These are phyloP conservation scores for Tautogolabrus adspersus DNA, from an alignment of 2,113 vertebrate species.

Conservation along the genomic window DNA sequence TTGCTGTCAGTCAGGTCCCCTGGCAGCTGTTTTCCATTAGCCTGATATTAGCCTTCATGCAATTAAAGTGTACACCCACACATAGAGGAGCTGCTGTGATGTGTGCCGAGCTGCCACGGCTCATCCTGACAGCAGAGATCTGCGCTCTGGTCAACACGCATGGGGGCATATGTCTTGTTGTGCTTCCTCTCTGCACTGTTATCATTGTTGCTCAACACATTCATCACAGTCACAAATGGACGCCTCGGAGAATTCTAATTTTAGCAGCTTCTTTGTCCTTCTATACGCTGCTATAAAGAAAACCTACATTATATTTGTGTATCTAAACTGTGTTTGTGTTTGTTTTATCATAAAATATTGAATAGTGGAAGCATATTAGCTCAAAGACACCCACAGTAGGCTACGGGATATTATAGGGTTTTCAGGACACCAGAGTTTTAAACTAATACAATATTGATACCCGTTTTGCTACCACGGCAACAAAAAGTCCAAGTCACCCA, in stretches of 20 bases:
- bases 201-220: slow-evolving; percentile 4
- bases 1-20: slow-evolving; percentile 66
- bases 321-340: neutral
- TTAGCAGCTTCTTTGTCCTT: neutral
- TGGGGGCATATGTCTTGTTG: slow-evolving; percentile 1
- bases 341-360: neutral
- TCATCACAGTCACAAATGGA: neutral
- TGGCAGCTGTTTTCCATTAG: slow-evolving; percentile 78
- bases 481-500: no score
- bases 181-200: slow-evolving; percentile 8
- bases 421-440: no score
- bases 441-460: no score
- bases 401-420: no score
- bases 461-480: no score
- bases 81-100: slow-evolving; percentile 33
- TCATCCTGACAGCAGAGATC: slow-evolving; percentile 25
- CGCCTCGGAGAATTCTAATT: neutral
- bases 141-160: slow-evolving; percentile 30
- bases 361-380: no score
- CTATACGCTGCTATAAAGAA: neutral
- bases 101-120: slow-evolving; percentile 19
- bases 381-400: no score
- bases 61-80: slow-evolving; percentile 71
- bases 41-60: slow-evolving; percentile 75
- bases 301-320: neutral